A percentile compares a stretch with the other conserved stretches of the same genome.
Evolutionary conservation across 2,797 vertebrate species (phyloP).

Genomic region (Sebastes kiyomatsui): DNA sequence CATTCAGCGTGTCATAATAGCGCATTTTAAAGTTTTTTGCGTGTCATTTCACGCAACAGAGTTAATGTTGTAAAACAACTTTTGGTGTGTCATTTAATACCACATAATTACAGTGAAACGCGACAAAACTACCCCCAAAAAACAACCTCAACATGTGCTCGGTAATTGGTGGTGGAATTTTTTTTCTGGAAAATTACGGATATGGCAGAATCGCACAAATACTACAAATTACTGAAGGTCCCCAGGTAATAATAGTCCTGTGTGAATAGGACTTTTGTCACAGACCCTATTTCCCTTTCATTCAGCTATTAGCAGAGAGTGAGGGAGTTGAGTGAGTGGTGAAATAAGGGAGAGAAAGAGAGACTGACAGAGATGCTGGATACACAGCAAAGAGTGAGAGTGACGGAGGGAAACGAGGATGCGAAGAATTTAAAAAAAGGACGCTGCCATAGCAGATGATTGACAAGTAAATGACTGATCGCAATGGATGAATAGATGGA

Average conservation of each 20-base stretch:
- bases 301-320: neutral
- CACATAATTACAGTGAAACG: neutral
- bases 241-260: neutral
- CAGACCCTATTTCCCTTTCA: neutral
- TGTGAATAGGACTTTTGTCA: neutral
- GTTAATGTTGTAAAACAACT: too few relatives aligned
- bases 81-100: neutral
- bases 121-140: too few relatives aligned
- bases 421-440: neutral
- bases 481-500: neutral
- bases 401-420: neutral
- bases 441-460: neutral
- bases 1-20: too few relatives aligned
- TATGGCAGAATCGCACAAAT: too few relatives aligned
- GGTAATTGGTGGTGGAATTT: neutral
- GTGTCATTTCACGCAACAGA: too few relatives aligned
- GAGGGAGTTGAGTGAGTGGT: neutral
- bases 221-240: neutral
- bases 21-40: too few relatives aligned
- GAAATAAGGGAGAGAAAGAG: neutral
- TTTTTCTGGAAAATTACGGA: neutral
- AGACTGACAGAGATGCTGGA: neutral
- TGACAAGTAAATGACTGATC: conserved; percentile 10
- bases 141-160: too few relatives aligned
- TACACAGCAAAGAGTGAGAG: conserved; percentile 5